phyloP scores from a whole-genome alignment of 1,140 invertebrate species.

The Gryllus bimaculatus region DNA sequence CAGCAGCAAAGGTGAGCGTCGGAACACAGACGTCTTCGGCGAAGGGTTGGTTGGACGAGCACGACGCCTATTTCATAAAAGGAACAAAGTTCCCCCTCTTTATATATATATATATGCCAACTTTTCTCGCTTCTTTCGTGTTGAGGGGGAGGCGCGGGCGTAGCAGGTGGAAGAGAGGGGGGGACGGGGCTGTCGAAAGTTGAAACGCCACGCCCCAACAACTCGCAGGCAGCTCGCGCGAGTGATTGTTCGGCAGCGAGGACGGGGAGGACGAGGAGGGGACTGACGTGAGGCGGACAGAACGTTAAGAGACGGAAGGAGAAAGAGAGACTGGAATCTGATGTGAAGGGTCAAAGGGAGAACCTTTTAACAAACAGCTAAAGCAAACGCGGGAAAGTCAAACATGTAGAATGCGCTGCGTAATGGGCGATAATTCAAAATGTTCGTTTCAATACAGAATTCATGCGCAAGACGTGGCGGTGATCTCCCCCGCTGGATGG shows the following conservation, averaged over 20 bases:
- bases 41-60: constrained; percentile 2
- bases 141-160: no score
- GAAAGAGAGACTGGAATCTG: not conserved
- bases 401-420: no score
- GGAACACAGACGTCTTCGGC: not conserved
- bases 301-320: not conserved
- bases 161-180: no score
- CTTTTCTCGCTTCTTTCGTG: not conserved
- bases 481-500: no score
- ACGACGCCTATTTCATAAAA: not conserved
- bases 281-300: not conserved
- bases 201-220: not conserved
- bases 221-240: not conserved
- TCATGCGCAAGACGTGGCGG: no score
- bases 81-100: not conserved
- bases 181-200: not conserved
- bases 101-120: not conserved
- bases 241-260: not conserved
- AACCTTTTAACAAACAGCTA: no score
- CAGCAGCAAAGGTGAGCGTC: no score
- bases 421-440: no score
- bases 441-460: no score
- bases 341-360: no score
- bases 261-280: no score
- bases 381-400: no score